Conservation (phyloP, 2,113 vertebrate genomes). For the Hypanus sabinus region DNA sequence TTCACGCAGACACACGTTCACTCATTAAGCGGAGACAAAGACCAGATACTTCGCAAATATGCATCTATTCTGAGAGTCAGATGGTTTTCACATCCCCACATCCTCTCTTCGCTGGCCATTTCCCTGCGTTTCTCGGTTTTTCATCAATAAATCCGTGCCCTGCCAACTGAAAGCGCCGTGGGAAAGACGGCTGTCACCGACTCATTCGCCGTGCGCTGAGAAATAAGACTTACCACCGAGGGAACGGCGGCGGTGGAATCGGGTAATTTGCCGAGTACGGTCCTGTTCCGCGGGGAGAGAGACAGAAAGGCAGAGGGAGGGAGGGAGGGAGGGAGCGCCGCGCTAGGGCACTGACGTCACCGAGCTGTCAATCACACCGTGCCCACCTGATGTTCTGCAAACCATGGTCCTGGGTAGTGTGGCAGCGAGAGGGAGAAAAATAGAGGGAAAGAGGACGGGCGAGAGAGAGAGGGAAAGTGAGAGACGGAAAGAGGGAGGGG, state of each 20-base stretch:
- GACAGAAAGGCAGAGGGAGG: background rate
- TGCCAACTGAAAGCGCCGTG: background rate
- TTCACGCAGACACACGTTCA: background rate
- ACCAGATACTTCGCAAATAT: background rate
- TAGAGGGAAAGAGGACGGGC: too few relatives aligned
- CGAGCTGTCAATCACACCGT: background rate
- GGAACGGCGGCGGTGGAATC: background rate
- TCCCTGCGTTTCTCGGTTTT: background rate
- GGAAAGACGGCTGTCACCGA: background rate
- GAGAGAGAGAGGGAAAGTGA: too few relatives aligned
- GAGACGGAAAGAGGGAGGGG: too few relatives aligned
- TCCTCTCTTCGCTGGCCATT: background rate
- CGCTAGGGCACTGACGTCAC: conserved; percentile 21
- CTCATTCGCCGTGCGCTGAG: too few relatives aligned
- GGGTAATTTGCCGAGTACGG: background rate
- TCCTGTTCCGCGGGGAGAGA: background rate
- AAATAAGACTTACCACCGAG: conserved; percentile 11
- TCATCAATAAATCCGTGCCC: background rate
- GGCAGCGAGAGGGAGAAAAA: too few relatives aligned
- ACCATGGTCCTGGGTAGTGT: background rate
- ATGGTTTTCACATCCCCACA: background rate
- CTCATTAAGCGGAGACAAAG: conserved; percentile 20
- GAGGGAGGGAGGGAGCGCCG: background rate
- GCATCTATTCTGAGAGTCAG: background rate
- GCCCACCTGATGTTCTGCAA: background rate